phyloP scores from a whole-genome alignment of 2,888 invertebrate genomes.

The Catotricha subobsoleta region DNA sequence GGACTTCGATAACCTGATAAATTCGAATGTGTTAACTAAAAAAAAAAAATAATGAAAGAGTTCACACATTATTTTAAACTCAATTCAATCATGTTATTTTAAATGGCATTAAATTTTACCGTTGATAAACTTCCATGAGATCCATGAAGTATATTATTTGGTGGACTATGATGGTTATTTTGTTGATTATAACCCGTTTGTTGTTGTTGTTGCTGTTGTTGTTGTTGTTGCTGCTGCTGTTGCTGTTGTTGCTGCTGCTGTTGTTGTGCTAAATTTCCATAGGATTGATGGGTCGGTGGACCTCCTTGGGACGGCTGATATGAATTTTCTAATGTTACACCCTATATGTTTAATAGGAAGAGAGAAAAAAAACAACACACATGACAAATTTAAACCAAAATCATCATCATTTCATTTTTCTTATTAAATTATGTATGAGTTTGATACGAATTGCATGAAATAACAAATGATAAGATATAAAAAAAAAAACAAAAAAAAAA shows the following conservation, averaged over 20 bases:
- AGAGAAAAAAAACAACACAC: no score
- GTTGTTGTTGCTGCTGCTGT: slow-evolving; percentile 9
- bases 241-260: slow-evolving; percentile 14
- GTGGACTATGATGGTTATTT: slow-evolving; percentile 14
- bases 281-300: slow-evolving; percentile 7
- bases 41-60: neutral
- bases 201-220: slow-evolving; percentile 16
- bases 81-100: no score
- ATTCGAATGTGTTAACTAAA: slow-evolving; percentile 17
- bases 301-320: slow-evolving; percentile 10
- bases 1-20: slow-evolving; percentile 35
- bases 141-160: slow-evolving; percentile 16
- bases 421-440: neutral
- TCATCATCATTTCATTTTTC: no score
- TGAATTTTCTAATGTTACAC: slow-evolving; percentile 7
- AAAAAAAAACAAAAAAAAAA: slow-evolving; percentile 1
- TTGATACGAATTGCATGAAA: neutral
- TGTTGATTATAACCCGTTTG: slow-evolving; percentile 16
- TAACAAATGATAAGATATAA: neutral
- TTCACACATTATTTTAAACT: no score
- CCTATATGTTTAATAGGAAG: neutral
- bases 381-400: no score
- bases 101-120: neutral
- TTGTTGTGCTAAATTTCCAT: slow-evolving; percentile 8
- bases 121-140: slow-evolving; percentile 18